Base-by-base conservation (phyloP, 2,888 invertebrate species). In the Idaea biselata region DNA sequence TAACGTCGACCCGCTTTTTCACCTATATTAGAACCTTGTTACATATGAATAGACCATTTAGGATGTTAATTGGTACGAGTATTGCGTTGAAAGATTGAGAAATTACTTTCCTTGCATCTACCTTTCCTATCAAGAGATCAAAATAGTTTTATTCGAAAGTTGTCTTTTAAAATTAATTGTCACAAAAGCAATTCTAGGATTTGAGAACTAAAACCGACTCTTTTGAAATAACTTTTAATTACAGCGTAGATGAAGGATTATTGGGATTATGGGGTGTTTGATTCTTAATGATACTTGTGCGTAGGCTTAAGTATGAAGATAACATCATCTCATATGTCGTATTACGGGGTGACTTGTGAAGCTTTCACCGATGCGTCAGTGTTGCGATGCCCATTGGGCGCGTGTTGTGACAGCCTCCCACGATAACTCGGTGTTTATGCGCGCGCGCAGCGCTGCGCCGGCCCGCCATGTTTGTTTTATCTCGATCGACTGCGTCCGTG, bases 401-500 rank as follows among this genome's bases (percentile, higher is more conserved):
- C 81, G 78, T 91, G 90, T 92, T 92, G 89, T 91, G 91, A 91
- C 92, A 91, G 91, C 91, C 84, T 91, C 91, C 90, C 90, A 92
- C 90, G 89, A 88, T 91, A 89, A 88, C 83, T 86, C 76, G 77
- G 83, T 89, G 88, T 89, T 88, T 89, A 89, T 86, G 88, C 87
- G 86, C 88, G 87, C 83, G 86, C 89, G 89, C 86, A 81, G 89
- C 44, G 44, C 44, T 5, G 25, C 25, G 25, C 25, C 25, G 5
- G 44, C 82, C 87, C 86, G 91, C 89, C 90, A 91, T 92, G 91
- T 91, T 92, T 91, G 90, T 91, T 92, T 91, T 91, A 91, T 91
- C 91, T 88, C 86, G 88, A 87, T 88, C 84, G 88, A 88, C 83
- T 85, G 87, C 84, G 80, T 81, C 81, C 81, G 88, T 88, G 91